Evolutionary conservation across 2,888 invertebrate species (phyloP).

Genomic region (Thecocarcelia acutangulata): DNA sequence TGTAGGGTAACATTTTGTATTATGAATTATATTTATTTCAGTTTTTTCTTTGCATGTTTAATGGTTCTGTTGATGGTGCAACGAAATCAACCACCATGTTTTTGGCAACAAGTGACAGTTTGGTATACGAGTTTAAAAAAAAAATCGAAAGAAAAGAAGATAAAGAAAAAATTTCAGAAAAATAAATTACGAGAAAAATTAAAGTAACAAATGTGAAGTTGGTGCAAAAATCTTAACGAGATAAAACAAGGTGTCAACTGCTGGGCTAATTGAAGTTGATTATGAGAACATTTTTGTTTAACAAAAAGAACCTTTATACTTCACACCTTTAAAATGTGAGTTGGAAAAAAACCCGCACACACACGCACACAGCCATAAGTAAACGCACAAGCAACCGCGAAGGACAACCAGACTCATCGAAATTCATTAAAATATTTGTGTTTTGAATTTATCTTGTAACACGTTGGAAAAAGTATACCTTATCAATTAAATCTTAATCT

Average conservation of each 20-base stretch:
- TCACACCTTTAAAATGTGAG: slow-evolving; percentile 52
- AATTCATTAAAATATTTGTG: slow-evolving; percentile 46
- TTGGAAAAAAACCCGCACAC: background rate
- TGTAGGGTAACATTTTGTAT: slow-evolving; percentile 12
- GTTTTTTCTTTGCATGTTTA: background rate
- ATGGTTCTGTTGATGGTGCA: slow-evolving; percentile 2
- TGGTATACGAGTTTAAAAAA: slow-evolving; percentile 34
- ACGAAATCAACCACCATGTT: slow-evolving; percentile 35
- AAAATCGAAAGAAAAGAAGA: slow-evolving; percentile 3
- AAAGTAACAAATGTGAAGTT: slow-evolving; percentile 54
- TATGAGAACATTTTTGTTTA: slow-evolving; percentile 67
- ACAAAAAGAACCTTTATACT: slow-evolving; percentile 61
- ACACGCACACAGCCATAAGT: background rate
- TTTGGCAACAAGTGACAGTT: slow-evolving; percentile 54
- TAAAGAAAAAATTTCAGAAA: slow-evolving; percentile 3
- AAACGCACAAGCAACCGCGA: slow-evolving; percentile 1
- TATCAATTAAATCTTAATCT: slow-evolving; percentile 59
- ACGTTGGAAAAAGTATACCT: slow-evolving; percentile 10
- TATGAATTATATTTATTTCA: slow-evolving; percentile 24
- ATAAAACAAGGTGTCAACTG: slow-evolving; percentile 69
- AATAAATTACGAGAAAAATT: slow-evolving; percentile 49
- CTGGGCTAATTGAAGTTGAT: slow-evolving; percentile 70
- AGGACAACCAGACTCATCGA: background rate
- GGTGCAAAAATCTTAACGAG: slow-evolving; percentile 67
- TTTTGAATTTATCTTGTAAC: slow-evolving; percentile 43